Base-by-base conservation (phyloP, 1,140 invertebrate species). In the Scaptomyza pallida region DNA sequence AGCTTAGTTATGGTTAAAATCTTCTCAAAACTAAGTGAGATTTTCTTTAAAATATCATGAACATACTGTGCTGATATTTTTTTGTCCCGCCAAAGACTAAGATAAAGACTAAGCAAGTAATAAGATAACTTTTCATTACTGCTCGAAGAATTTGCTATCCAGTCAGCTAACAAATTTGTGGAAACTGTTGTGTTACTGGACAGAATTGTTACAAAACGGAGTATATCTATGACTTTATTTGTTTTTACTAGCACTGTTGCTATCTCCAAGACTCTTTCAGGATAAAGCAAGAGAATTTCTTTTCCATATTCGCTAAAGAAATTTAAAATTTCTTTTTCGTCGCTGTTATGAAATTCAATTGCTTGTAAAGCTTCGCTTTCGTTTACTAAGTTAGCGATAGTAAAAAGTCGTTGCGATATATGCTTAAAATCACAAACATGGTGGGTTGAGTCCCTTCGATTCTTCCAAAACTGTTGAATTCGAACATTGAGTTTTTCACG, bases 121-220 rank as follows among this genome's bases (percentile, higher is more conserved):
- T 57, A 71, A 67, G 57, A 59, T 37, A 77, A 12, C 8, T 56
- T 70, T 17, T 70, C 48, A 17, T 72, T 33, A 43, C 43, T 33
- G 2, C n/a, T 12, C 0, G 63, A 21, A 60, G 21, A 45, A 1
- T 30, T 13, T n/a, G 60, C 23, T 2, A 76, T 62, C 26, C 61
- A 63, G 5, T 64, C 30, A 9, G 41, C 5, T 47, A 86, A 52
- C 6, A 75, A 35, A 0, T 57, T 48, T 8, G 23, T 40, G 43
- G 65, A 72, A 48, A 75, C 61, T 10, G 80, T 65, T 3, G 40
- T 16, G 12, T 86, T 3, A 26, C 69, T 23, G 0, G 55, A 45
- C n/a, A 86, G 60, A 60, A 80, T 61, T 9, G 40, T 55, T 57
- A 85, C 17, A 35, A 86, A 86, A 17, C 57, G 35, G 8, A 74